These are phyloP conservation scores for Caerostris extrusa DNA, from an alignment of 1,140 invertebrate species.

Conservation along the genomic window DNA sequence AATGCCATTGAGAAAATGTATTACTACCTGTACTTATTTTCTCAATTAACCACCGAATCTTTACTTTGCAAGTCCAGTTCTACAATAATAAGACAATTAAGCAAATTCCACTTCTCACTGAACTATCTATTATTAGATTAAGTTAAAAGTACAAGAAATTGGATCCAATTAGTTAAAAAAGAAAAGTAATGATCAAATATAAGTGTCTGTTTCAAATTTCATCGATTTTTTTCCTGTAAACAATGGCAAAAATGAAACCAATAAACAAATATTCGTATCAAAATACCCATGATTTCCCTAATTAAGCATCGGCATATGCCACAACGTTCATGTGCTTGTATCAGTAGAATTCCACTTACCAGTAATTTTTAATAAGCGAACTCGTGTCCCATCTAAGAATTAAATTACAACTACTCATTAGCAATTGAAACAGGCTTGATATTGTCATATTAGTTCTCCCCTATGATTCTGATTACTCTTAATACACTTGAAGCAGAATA, in stretches of 20 bases:
- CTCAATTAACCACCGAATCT: too few relatives aligned
- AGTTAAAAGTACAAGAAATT: too few relatives aligned
- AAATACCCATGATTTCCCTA: neutral
- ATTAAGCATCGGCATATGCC: neutral
- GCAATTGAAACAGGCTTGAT: conserved; percentile 10
- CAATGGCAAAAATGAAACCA: neutral
- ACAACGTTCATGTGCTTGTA: neutral
- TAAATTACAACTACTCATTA: conserved; percentile 45
- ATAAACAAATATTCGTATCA: neutral
- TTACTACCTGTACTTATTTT: too few relatives aligned
- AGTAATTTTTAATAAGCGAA: conserved; percentile 45
- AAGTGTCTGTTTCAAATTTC: neutral
- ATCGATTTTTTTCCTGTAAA: neutral
- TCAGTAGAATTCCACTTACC: neutral
- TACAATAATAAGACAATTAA: too few relatives aligned
- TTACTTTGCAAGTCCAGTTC: too few relatives aligned
- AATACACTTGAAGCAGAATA: conserved; percentile 37
- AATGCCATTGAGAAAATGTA: too few relatives aligned
- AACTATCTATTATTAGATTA: too few relatives aligned
- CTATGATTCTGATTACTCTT: conserved; percentile 17
- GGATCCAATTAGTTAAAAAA: too few relatives aligned
- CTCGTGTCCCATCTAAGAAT: conserved; percentile 21
- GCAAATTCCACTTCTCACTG: too few relatives aligned
- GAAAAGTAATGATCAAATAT: too few relatives aligned
- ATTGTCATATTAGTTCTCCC: neutral